Evolutionary conservation across 2,888 invertebrate species (phyloP).

Genomic region (Eremobia ochroleuca): DNA sequence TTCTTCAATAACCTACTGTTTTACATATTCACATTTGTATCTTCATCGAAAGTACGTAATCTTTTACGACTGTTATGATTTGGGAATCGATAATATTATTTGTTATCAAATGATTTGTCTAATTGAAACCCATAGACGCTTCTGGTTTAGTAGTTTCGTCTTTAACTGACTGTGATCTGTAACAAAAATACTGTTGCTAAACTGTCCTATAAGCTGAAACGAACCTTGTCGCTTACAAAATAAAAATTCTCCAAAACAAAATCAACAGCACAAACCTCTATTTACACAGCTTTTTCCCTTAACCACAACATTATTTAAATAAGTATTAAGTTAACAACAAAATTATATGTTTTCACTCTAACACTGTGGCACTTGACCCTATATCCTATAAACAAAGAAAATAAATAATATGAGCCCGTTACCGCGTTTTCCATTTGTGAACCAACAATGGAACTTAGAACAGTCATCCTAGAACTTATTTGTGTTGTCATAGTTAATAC

Average conservation of each 20-base stretch:
- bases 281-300: slow-evolving; percentile 50
- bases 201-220: background rate
- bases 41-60: no score
- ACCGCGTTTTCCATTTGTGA: slow-evolving; percentile 79
- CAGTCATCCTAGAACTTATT: slow-evolving; percentile 67
- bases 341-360: slow-evolving; percentile 82
- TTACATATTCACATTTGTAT: no score
- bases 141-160: slow-evolving; percentile 29
- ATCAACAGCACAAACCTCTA: background rate
- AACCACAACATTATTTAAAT: slow-evolving; percentile 69
- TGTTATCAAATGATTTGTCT: background rate
- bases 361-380: slow-evolving; percentile 80
- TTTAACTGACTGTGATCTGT: slow-evolving; percentile 5
- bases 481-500: slow-evolving; percentile 68
- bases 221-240: background rate
- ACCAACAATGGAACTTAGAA: slow-evolving; percentile 76
- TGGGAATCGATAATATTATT: no score
- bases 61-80: no score
- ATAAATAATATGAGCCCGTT: slow-evolving; percentile 82
- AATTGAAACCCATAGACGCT: background rate
- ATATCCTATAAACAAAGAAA: slow-evolving; percentile 83
- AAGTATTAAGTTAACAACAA: slow-evolving; percentile 62
- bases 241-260: background rate
- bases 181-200: no score
- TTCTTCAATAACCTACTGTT: no score